phyloP scores from a whole-genome alignment of 2,888 invertebrate species.

The Netelia fuscicornis region DNA sequence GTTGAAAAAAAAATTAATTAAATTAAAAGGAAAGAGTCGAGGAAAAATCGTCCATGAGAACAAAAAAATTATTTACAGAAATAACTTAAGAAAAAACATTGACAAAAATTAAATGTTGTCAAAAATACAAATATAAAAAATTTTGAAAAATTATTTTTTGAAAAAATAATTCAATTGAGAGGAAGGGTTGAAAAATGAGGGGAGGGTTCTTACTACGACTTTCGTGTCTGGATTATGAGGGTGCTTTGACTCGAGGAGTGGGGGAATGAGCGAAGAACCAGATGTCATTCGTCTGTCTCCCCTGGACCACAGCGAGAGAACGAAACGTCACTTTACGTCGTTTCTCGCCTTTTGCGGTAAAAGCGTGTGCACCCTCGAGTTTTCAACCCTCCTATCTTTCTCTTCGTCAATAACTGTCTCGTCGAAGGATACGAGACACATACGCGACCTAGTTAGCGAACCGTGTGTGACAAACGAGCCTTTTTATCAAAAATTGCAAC shows the following conservation, averaged over 20 bases:
- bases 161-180: not conserved
- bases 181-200: not conserved
- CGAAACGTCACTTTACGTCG: constrained; percentile 17
- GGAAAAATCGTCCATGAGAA: too few relatives aligned
- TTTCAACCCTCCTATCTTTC: constrained; percentile 6
- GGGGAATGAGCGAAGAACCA: constrained; percentile 27
- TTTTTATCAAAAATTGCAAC: not conserved
- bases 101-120: too few relatives aligned
- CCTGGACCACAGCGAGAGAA: constrained; percentile 45
- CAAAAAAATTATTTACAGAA: too few relatives aligned
- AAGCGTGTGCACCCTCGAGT: constrained; percentile 36
- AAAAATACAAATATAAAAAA: too few relatives aligned
- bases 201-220: too few relatives aligned
- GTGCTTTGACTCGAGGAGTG: constrained; percentile 5
- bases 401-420: constrained; percentile 50
- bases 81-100: too few relatives aligned
- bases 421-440: constrained; percentile 48
- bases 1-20: too few relatives aligned
- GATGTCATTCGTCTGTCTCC: constrained; percentile 47
- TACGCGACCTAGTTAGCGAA: constrained; percentile 49
- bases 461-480: constrained; percentile 16
- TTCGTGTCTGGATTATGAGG: not conserved
- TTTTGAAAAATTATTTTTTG: not conserved
- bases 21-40: too few relatives aligned
- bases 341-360: constrained; percentile 19